Base-by-base conservation (phyloP, 2,797 vertebrate species). In the Acanthurus lineatus region DNA sequence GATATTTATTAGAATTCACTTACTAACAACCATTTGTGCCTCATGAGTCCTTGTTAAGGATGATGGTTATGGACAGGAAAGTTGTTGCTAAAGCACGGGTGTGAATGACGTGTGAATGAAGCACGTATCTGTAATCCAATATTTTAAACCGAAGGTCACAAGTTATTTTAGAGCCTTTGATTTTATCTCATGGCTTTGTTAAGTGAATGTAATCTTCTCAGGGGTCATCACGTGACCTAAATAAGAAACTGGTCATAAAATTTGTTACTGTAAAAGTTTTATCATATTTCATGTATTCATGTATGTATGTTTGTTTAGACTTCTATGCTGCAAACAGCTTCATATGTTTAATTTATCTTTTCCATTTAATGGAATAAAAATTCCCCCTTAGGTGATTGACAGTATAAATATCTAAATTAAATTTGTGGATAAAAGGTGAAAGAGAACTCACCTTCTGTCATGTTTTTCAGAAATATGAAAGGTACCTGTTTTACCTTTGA, bases 1-100 rank as follows among this genome's bases (percentile, higher is more conserved):
- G 77, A 66, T 48, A 73, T 77, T 73, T 62, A 40, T 42, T 65
- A 6, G 3, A 11, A 77, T 66, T 68, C 22, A 52, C 66, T 63
- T 52, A 56, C 25, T 2, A 28, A 57, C 20, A 22, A 5, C 40
- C 16, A 20, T 22, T 42, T 11, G 5, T 40, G 32, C 56, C 12
- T 7, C 1, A 0, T 49, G n/a, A 51, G n/a, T 60, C 61, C n/a
- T 20, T 65, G 2, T n/a, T 58, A 5, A 71, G 12, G 16, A 28
- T 9, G 28, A 38, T n/a, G 9, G 0, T 11, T 61, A 22, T 48
- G 17, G 19, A 20, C 52, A 47, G 59, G 45, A 64, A 44, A 40
- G 45, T 28, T 44, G 54, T 56, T 3, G 49, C 49, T 47, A 22
- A 38, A 44, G 15, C 20, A 22, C 4, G 5, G 48, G 40, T 11